Evolutionary conservation across 2,113 vertebrate species (phyloP), one percentile per base, ranked within the genome.

Genomic region (Thymallus thymallus): DNA sequence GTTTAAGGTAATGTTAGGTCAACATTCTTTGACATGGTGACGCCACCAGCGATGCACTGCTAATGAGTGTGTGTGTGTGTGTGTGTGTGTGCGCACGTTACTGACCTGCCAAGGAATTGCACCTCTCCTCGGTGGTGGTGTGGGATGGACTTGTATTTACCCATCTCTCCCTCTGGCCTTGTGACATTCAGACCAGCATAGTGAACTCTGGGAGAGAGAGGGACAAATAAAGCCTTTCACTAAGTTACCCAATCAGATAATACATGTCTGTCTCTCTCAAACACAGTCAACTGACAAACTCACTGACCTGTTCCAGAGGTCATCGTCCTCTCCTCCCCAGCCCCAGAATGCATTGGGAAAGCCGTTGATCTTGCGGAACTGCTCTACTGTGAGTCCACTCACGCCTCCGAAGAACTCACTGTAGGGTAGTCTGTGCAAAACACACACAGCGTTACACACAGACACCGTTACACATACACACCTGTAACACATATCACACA

Each of bases 331-430:
- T 0, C 96, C 96, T 0, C 97, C 97, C 97, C 97, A 98, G 73
- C 97, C 97, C 96, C 96, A 98, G 91, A 98, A 98, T 5, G 96
- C 97, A 4, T 98, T 98, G 16, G 97, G 96, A 82, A 98, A 98
- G 56, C 97, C 97, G 0, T 98, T 98, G 86, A 98, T 97, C 87
- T 95, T 97, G 84, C 72, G 91, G 82, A 97, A 98, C 89, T 98
- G 97, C 73, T 97, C 93, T 13, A 96, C 96, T 0, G 96, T 97
- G 78, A 98, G 90, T 82, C 97, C 97, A 0, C 96, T 98, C 60
- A 98, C 97, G 1, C 97, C 97, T 0, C 97, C 97, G 3, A 98
- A 98, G 91, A 98, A 98, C 85, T 97, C 96, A 0, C 86, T 91
- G 75, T 98, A 98, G 4, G 97, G 97, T 45, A 98, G 94, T 80